phyloP scores from a whole-genome alignment of 2,113 vertebrate genomes.

The Pseudolaguvia tuberculata region DNA sequence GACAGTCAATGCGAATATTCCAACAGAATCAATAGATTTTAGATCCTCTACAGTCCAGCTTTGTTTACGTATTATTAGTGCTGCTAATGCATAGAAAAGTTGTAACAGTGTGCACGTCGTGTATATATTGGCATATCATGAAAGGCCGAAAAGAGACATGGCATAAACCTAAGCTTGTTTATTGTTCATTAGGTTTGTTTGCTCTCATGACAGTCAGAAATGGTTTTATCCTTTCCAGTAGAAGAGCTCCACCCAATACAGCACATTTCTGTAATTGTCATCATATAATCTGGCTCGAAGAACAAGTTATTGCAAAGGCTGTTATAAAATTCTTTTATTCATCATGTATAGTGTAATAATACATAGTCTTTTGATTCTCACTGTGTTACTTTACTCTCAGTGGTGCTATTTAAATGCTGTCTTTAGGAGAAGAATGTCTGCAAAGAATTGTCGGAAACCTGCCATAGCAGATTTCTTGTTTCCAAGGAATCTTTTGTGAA shows the following conservation, averaged over 20 bases:
- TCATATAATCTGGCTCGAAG: background rate
- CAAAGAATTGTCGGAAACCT: no score
- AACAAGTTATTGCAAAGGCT: background rate
- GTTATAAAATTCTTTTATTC: background rate
- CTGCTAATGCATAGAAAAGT: no score
- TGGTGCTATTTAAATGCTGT: no score
- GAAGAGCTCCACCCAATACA: background rate
- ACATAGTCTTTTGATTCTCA: background rate
- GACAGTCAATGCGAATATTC: no score
- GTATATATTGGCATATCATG: background rate
- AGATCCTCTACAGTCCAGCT: background rate
- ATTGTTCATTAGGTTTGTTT: background rate
- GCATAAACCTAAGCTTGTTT: background rate
- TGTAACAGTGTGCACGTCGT: background rate
- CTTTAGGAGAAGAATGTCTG: no score
- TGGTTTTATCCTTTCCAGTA: background rate
- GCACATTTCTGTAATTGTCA: background rate
- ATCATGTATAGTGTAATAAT: background rate
- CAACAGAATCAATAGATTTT: no score
- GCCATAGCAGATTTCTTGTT: no score
- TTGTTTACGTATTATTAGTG: no score
- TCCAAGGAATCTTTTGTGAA: no score
- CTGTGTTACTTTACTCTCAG: background rate
- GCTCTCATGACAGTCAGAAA: background rate
- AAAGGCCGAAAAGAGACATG: background rate